Conservation (phyloP, 2,888 invertebrate genomes). For the Apamea epomidion region DNA sequence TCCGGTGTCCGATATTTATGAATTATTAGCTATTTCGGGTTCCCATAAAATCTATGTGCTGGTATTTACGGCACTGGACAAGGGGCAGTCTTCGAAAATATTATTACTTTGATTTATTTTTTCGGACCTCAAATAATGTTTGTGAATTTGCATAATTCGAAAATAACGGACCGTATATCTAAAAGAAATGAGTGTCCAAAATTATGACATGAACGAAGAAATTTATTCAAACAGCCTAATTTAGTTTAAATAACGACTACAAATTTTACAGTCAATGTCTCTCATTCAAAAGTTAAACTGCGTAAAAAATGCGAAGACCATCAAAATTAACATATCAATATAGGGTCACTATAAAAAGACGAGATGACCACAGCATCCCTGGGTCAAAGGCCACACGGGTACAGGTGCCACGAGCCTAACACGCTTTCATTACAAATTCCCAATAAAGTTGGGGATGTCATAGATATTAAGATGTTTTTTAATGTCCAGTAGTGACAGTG, state of each 20-base stretch:
- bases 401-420: conserved; percentile 67
- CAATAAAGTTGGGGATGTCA: conserved; percentile 66
- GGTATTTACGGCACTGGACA: conserved; percentile 58
- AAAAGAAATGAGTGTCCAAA: conserved; percentile 46
- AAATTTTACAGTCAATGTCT: conserved; percentile 57
- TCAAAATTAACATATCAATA: conserved; percentile 65
- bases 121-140: conserved; percentile 28
- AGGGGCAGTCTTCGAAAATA: conserved; percentile 66
- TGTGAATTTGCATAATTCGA: conserved; percentile 54
- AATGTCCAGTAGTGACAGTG: conserved; percentile 67
- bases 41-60: conserved; percentile 83
- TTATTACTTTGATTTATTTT: conserved; percentile 60
- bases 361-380: conserved; percentile 70
- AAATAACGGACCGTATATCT: conserved; percentile 48
- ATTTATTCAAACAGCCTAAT: conserved; percentile 61
- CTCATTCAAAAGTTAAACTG: conserved; percentile 55
- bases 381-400: conserved; percentile 62
- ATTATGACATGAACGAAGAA: conserved; percentile 63
- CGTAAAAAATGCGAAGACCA: conserved; percentile 58
- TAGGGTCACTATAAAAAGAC: conserved; percentile 60
- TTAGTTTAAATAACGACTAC: conserved; percentile 62
- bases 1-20: conserved; percentile 85
- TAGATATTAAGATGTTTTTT: conserved; percentile 67
- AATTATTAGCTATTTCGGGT: conserved; percentile 85
- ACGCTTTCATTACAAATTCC: conserved; percentile 70